Conservation (phyloP, 2,797 vertebrate species). For the Rhincodon typus region DNA sequence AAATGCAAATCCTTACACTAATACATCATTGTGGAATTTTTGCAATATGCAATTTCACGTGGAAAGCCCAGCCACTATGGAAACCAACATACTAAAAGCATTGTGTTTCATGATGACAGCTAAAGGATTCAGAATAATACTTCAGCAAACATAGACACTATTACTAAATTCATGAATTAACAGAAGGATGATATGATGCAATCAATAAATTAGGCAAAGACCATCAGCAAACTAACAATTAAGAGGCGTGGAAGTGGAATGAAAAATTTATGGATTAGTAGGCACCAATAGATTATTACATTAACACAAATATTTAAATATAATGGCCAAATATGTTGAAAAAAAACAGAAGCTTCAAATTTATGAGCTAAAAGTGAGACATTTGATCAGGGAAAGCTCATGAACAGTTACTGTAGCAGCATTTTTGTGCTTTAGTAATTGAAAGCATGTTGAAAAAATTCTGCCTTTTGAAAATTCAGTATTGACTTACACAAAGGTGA, state of each 20-base stretch:
- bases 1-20: not conserved
- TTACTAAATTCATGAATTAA: not conserved
- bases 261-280: not conserved
- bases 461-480: not conserved
- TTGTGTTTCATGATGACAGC: not conserved
- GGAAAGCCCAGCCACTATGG: not conserved
- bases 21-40: not conserved
- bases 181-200: not conserved
- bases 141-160: not conserved
- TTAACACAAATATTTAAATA: not conserved
- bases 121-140: not conserved
- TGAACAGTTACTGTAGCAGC: not conserved
- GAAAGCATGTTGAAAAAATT: not conserved
- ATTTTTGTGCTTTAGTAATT: not conserved
- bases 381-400: not conserved
- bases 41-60: not conserved
- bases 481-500: not conserved
- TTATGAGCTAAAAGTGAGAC: not conserved
- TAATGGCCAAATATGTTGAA: not conserved
- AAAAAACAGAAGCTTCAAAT: not conserved
- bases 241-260: not conserved
- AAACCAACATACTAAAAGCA: not conserved
- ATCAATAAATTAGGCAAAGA: not conserved
- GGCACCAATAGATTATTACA: not conserved
- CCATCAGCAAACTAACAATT: not conserved